Evolutionary conservation across 2,113 vertebrate genomes (phyloP).

Genomic region (Notechis scutatus): DNA sequence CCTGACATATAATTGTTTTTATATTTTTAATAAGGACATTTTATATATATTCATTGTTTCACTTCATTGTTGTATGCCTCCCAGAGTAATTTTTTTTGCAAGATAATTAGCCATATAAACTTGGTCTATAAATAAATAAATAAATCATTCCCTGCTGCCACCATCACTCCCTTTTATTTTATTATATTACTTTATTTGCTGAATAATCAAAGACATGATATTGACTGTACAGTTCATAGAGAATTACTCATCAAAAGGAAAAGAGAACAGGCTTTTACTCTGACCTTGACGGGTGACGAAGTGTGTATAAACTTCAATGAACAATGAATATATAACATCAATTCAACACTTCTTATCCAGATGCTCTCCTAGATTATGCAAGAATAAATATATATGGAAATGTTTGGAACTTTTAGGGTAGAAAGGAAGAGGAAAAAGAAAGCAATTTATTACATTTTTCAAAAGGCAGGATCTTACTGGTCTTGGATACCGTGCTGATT

Average conservation of each 20-base stretch:
- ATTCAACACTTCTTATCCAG: constrained; percentile 6
- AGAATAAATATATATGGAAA: background rate
- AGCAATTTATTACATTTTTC: background rate
- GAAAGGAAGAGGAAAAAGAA: background rate
- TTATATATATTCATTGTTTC: no score
- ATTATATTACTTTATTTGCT: background rate
- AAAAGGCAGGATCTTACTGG: background rate
- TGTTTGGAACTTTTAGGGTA: background rate
- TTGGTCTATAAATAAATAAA: background rate
- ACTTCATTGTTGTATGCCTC: background rate
- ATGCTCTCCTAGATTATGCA: constrained; percentile 12
- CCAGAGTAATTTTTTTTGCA: background rate
- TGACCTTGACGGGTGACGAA: constrained; percentile 15
- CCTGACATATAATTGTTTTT: background rate
- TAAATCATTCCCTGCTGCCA: background rate
- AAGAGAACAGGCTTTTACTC: background rate
- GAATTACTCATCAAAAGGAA: background rate
- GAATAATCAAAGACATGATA: background rate
- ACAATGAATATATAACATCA: constrained; percentile 27
- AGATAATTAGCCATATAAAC: background rate
- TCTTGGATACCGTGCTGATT: background rate
- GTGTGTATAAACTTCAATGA: constrained; percentile 23
- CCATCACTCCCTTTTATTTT: background rate
- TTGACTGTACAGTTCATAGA: background rate
- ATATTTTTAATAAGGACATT: background rate